Evolutionary conservation across 1,140 invertebrate species (phyloP).

Genomic region (Gonatopus flavifemur): DNA sequence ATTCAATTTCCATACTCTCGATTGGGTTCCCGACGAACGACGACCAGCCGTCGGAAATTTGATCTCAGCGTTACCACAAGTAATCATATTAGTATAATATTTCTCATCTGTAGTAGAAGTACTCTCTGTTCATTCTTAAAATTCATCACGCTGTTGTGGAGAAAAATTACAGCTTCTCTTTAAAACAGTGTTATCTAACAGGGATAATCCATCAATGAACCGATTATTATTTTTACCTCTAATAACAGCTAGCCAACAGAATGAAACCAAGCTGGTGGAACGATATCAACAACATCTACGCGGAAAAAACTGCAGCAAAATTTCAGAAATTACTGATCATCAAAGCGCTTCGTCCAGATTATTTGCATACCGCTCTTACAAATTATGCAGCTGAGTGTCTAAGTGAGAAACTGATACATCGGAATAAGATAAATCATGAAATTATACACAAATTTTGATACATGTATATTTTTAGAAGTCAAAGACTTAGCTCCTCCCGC

Average conservation of each 20-base stretch:
- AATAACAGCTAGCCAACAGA: conserved; percentile 43
- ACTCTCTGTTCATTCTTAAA: too few relatives aligned
- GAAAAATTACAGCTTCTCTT: too few relatives aligned
- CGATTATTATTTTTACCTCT: neutral
- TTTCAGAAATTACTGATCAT: conserved; percentile 85
- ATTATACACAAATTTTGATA: neutral
- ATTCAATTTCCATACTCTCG: conserved; percentile 34
- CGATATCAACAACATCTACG: conserved; percentile 47
- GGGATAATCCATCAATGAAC: neutral
- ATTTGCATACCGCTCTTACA: conserved; percentile 71
- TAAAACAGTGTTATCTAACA: too few relatives aligned
- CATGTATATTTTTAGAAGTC: conserved; percentile 25
- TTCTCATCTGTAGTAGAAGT: too few relatives aligned
- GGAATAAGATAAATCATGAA: neutral
- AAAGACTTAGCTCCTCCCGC: conserved; percentile 41
- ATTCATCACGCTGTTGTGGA: neutral
- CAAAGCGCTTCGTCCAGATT: conserved; percentile 81
- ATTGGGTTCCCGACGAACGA: conserved; percentile 48
- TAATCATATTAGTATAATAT: conserved; percentile 10
- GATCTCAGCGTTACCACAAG: conserved; percentile 36
- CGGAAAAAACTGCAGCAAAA: conserved; percentile 63
- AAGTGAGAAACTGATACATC: conserved; percentile 50
- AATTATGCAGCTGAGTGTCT: conserved; percentile 72
- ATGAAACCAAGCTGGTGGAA: conserved; percentile 47
- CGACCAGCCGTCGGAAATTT: conserved; percentile 37